A percentile compares a stretch with the other conserved stretches of the same genome.
Conservation (phyloP, 2,797 vertebrate genomes). For the Enteromius treurensis region DNA sequence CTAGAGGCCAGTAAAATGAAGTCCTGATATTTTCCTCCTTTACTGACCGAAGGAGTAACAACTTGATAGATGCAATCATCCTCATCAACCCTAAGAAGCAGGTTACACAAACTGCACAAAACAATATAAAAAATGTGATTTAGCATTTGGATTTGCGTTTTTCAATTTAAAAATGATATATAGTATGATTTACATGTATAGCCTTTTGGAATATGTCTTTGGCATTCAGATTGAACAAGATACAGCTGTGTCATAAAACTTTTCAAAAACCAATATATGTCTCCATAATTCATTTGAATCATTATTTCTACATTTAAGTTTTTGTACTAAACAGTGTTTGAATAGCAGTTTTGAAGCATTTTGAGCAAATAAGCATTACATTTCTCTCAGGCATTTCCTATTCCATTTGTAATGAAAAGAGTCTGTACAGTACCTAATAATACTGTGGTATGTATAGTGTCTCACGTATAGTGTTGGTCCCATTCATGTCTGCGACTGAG, state of each 20-base stretch:
- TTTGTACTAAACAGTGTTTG: neutral
- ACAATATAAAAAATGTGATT: neutral
- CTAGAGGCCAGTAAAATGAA: slow-evolving; percentile 89
- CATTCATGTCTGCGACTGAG: slow-evolving; percentile 81
- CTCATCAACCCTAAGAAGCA: slow-evolving; percentile 83
- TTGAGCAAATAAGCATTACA: neutral
- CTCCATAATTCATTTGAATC: neutral
- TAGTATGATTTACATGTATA: neutral
- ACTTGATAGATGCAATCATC: slow-evolving; percentile 90
- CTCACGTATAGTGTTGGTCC: slow-evolving; percentile 88
- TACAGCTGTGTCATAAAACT: too few relatives aligned
- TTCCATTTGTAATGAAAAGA: neutral
- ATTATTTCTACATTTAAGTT: neutral
- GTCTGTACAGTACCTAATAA: neutral
- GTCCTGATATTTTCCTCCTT: slow-evolving; percentile 80
- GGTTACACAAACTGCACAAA: slow-evolving; percentile 79
- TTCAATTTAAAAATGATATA: neutral
- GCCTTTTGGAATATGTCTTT: neutral
- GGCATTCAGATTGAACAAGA: neutral
- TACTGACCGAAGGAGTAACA: slow-evolving; percentile 75
- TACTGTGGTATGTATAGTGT: neutral
- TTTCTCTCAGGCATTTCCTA: neutral
- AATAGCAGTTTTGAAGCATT: neutral
- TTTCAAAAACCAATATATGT: neutral
- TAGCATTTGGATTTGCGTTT: neutral